phyloP scores from a whole-genome alignment of 2,888 invertebrate genomes.

The Agrotis segetum region DNA sequence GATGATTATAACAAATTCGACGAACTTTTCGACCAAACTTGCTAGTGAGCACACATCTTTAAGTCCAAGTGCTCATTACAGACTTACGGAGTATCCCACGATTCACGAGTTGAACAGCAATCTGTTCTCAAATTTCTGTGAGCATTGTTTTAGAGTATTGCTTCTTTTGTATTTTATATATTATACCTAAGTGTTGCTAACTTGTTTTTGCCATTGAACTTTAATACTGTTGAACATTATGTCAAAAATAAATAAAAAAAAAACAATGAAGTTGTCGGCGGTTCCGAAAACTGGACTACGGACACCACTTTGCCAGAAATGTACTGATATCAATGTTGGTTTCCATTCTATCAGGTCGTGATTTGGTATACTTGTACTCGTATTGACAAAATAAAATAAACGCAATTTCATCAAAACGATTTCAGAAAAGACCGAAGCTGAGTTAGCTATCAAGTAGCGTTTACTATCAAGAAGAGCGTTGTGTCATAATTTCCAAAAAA shows the following conservation, averaged over 20 bases:
- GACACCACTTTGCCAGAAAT: too few species aligned
- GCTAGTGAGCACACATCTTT: conserved; percentile 24
- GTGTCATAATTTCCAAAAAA: too few species aligned
- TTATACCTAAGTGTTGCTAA: conserved; percentile 28
- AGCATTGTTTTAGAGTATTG: conserved; percentile 72
- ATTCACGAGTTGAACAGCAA: conserved; percentile 74
- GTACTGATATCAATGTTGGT: too few species aligned
- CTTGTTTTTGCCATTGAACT: conserved; percentile 12
- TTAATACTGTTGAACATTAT: background rate
- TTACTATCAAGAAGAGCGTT: too few species aligned
- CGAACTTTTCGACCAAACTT: background rate
- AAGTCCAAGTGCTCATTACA: conserved; percentile 58
- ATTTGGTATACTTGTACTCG: too few species aligned
- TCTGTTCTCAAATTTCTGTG: conserved; percentile 74
- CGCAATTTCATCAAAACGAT: too few species aligned
- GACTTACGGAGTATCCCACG: conserved; percentile 69
- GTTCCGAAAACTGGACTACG: background rate
- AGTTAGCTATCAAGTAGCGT: too few species aligned
- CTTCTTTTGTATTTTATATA: conserved; percentile 63
- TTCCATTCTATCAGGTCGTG: too few species aligned
- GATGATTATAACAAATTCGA: too few species aligned
- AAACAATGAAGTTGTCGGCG: background rate
- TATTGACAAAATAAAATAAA: too few species aligned
- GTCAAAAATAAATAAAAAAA: background rate
- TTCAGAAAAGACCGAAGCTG: background rate